Base-by-base conservation (phyloP, 2,113 vertebrate genomes). In the Sceloporus undulatus region DNA sequence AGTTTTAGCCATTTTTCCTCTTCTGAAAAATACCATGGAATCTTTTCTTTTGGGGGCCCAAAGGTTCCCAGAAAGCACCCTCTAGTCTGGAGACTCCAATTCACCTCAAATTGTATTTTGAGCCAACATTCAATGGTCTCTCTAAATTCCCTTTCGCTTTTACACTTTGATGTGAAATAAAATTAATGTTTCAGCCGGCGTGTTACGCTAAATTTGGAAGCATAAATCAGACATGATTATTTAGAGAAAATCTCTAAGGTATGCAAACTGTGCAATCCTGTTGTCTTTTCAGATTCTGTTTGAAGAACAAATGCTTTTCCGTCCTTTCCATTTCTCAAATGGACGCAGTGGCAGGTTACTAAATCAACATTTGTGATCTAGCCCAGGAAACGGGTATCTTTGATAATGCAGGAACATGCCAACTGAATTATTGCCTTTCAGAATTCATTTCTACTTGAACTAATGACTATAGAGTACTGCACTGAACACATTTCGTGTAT, bases 401-500 rank as follows among this genome's bases (percentile, higher is more conserved):
- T 86, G 65, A 42, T n/a, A 90, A 91, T 83, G 5, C 68, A 90
- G n/a, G 0, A 87, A 48, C 42, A 90, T 34, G 18, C 29, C 81
- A 70, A 71, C 4, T 82, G 84, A 94, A 88, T 83, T 70, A 80
- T 65, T 75, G 48, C 2, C 40, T 23, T 84, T 25, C 19, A 85
- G 59, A 89, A 71, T 82, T 87, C 48, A 8, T 74, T 7, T 68
- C 84, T 84, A 14, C 66, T 40, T 88, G 85, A 14, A 6, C 88
- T 80, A 86, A 89, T 85, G 82, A 88, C 75, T 92, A 90, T 85
- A 73, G 34, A 93, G 91, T 88, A 87, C 74, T 62, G 59, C 71
- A 52, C 84, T 75, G 4, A 1, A 68, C 79, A 71, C 29, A 65
- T 92, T 59, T 48, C 27, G 54, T 89, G 7, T 3, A 88, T 89